phyloP scores from a whole-genome alignment of 2,113 vertebrate species.

The Condylura cristata region DNA sequence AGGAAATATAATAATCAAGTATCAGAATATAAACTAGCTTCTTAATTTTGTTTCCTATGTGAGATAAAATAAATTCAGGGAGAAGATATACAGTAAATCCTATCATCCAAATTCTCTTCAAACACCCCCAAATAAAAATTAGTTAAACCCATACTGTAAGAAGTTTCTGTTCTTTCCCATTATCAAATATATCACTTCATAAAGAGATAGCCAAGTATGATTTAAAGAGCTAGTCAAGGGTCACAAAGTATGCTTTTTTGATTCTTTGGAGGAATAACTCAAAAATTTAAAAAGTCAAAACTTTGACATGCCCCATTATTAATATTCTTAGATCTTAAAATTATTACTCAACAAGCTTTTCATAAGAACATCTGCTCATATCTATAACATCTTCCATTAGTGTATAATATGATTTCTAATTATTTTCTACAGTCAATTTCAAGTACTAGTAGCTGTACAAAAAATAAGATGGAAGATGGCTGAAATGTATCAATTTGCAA shows the following conservation, averaged over 20 bases:
- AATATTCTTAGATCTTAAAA: conserved; percentile 20
- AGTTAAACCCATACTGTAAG: background rate
- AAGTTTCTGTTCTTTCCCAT: background rate
- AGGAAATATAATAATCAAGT: background rate
- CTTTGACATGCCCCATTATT: background rate
- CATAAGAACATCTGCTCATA: background rate
- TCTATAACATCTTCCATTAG: background rate
- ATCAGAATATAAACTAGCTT: conserved; percentile 23
- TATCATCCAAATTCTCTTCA: background rate
- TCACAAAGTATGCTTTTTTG: background rate
- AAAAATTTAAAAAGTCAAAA: background rate
- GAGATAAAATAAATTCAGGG: conserved; percentile 17
- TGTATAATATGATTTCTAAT: background rate
- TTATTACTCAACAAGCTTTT: background rate
- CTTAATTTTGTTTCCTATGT: background rate
- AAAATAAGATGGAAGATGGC: background rate
- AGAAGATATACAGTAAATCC: background rate
- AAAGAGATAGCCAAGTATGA: background rate
- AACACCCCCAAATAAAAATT: conserved; percentile 26
- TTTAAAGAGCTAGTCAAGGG: background rate
- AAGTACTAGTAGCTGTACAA: background rate
- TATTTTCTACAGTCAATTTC: conserved; percentile 27
- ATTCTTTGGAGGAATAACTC: background rate
- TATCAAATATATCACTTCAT: background rate
- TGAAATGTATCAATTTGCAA: conserved; percentile 29